Conservation (phyloP, 1,140 invertebrate species). For the Drosophila trapezifrons region DNA sequence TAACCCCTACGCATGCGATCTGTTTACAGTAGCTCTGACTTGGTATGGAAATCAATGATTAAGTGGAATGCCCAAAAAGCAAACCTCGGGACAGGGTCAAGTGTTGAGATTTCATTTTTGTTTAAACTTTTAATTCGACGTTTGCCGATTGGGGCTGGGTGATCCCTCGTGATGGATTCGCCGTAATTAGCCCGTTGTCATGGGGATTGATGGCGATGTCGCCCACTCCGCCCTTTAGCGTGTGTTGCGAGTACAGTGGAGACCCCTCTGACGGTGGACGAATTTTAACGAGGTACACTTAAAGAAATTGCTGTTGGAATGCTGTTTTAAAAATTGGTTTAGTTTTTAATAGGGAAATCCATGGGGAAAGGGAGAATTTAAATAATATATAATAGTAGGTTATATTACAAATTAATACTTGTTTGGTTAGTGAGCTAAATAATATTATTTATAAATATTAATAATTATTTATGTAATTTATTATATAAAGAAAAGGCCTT, state of each 20-base stretch:
- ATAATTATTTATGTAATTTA: too few relatives aligned
- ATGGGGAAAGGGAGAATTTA: too few relatives aligned
- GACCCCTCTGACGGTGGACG: background rate
- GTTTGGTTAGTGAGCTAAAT: too few relatives aligned
- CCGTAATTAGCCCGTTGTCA: constrained; percentile 47
- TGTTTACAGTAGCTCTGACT: constrained; percentile 26
- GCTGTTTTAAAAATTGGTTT: too few relatives aligned
- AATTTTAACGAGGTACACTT: constrained; percentile 6
- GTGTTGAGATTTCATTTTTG: constrained; percentile 31
- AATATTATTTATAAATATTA: too few relatives aligned
- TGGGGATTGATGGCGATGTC: constrained; percentile 32
- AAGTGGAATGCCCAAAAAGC: background rate
- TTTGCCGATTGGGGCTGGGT: background rate
- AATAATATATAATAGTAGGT: too few relatives aligned
- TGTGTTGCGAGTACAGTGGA: constrained; percentile 26
- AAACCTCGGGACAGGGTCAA: constrained; percentile 17
- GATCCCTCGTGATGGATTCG: constrained; percentile 38
- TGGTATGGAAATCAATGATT: constrained; percentile 22
- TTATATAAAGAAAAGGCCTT: too few relatives aligned
- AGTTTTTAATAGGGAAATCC: too few relatives aligned
- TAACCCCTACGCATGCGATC: constrained; percentile 8
- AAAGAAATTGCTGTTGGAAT: background rate
- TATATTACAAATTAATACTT: too few relatives aligned
- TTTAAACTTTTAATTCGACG: constrained; percentile 17
- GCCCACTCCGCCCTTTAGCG: constrained; percentile 15